Evolutionary conservation across 2,113 vertebrate species (phyloP).

Genomic region (Corvus cornix): DNA sequence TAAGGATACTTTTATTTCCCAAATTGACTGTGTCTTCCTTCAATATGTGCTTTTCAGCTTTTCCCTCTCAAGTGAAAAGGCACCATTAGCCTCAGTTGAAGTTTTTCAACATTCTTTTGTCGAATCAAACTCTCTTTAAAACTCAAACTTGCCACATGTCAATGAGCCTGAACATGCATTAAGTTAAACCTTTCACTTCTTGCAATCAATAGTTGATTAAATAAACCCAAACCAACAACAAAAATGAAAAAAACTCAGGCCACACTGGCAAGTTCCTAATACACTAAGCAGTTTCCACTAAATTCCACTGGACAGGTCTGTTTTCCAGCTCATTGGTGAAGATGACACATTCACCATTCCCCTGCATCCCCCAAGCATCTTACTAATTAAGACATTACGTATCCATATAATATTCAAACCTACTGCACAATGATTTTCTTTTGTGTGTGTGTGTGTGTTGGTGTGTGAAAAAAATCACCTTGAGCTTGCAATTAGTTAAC

Average conservation of each 20-base stretch:
- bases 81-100: constrained; percentile 27
- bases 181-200: background rate
- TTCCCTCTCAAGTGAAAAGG: constrained; percentile 11
- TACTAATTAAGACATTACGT: background rate
- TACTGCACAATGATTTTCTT: background rate
- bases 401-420: background rate
- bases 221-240: background rate
- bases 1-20: background rate
- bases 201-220: constrained; percentile 5
- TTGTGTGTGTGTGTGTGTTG: background rate
- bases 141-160: background rate
- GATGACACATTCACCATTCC: background rate
- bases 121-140: background rate
- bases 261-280: background rate
- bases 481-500: background rate
- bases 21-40: background rate
- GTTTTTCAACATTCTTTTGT: constrained; percentile 40
- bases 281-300: background rate
- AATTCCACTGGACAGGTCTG: background rate
- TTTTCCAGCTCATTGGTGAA: constrained; percentile 24
- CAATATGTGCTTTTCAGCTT: background rate
- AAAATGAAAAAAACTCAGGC: background rate
- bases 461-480: background rate
- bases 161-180: constrained; percentile 17
- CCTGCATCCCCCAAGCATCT: background rate